Evolutionary conservation across 2,113 vertebrate genomes (phyloP).

Genomic region (Rhadina sibilatrix): DNA sequence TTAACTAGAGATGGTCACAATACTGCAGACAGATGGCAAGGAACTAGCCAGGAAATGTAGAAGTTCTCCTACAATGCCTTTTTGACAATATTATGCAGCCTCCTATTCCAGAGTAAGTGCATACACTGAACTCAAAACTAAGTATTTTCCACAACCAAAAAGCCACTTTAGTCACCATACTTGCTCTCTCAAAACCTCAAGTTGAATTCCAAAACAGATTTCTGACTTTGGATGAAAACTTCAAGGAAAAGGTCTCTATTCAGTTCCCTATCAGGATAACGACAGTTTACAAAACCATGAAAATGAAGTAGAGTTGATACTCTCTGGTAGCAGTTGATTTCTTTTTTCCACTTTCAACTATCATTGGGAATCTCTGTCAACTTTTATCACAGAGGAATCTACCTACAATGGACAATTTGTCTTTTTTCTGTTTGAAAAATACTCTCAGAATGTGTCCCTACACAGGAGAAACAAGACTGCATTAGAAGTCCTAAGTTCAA

Average conservation of each 20-base stretch:
- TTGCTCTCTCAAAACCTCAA: background rate
- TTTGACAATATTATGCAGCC: background rate
- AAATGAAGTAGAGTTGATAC: background rate
- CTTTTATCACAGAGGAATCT: background rate
- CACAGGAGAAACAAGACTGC: background rate
- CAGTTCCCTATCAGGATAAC: background rate
- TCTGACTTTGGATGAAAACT: background rate
- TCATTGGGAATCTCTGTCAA: background rate
- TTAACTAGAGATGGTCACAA: constrained; percentile 20
- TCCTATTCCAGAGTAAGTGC: background rate
- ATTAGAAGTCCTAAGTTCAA: background rate
- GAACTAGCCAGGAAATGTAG: background rate
- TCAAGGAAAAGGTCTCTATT: background rate
- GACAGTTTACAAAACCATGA: background rate
- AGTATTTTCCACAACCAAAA: background rate
- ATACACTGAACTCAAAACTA: background rate
- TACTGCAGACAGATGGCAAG: constrained; percentile 20
- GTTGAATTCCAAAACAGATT: background rate
- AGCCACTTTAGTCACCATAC: background rate
- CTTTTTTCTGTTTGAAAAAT: background rate
- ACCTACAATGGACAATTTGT: background rate
- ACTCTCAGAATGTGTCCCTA: background rate
- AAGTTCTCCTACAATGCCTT: background rate
- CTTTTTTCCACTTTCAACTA: background rate
- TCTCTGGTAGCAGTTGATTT: background rate